Base-by-base conservation (phyloP, 2,888 invertebrate species). In the Didymodactylos carnosus region DNA sequence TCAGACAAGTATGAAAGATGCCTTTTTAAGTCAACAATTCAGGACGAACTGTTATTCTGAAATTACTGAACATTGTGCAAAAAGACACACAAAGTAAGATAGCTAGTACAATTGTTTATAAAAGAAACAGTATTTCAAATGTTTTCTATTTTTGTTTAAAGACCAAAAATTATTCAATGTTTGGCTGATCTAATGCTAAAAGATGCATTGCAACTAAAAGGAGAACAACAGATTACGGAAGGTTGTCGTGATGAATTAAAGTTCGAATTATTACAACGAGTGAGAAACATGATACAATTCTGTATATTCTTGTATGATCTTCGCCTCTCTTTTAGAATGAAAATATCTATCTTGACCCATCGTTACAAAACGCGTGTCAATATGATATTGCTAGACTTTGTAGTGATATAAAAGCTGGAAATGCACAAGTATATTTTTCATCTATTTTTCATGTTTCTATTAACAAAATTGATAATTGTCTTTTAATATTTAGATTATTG, bases 211-310 rank as follows among this genome's bases (percentile, higher is more conserved):
- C 78, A 80, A 77, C 71, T 77, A 78, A 86, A 87, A 73, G 86
- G 87, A 70, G 88, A 89, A 76, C 91, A 90, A 77, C 88, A 89
- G 77, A 88, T 97, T 79, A 88, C 89, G 6, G 91, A 90, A 82
- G 90, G 90, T 29, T 98, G 95, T 81, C 87, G 92, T 41, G 91
- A 91, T 80, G 94, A 97, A 82, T 85, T 97, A 25, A 88, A 89
- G 80, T 89, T 91, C 71, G 94, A 97, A 81, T 86, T 95, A 39
- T 89, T 94, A 79, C 92, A 94, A 80, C 82, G 85, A 80, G 85
- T 86, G 79, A 80, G 82, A 79, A 78, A 79, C 35, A 49, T 25
- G 23, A 46, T 7, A 23, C 11, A 23, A 27, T 41, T 69, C 70
- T 75, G 78, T 74, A n/a, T n/a, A n/a, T n/a, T n/a, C n/a, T n/a